These are phyloP conservation scores for Drosophila burlai DNA, from an alignment of 1,140 invertebrate species.

Conservation along the genomic window DNA sequence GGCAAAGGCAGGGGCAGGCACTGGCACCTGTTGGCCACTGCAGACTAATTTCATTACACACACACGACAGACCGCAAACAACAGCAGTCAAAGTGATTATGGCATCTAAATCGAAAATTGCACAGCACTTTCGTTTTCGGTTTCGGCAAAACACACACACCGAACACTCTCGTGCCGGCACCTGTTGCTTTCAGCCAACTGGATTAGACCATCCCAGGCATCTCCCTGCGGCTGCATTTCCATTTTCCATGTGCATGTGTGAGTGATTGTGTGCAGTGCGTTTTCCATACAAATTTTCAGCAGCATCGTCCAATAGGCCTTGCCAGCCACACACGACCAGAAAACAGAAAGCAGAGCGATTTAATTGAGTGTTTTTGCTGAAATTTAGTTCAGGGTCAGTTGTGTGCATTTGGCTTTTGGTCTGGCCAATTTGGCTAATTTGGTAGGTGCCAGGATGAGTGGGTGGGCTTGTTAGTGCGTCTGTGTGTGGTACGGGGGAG, in stretches of 20 bases:
- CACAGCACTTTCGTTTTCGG: constrained; percentile 72
- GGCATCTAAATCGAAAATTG: constrained; percentile 74
- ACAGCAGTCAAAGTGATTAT: constrained; percentile 48
- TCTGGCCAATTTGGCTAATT: constrained; percentile 68
- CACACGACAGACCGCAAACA: constrained; percentile 54
- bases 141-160: constrained; percentile 9
- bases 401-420: constrained; percentile 61
- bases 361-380: constrained; percentile 68
- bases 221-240: constrained; percentile 24
- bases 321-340: constrained; percentile 22
- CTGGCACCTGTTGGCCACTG: constrained; percentile 59
- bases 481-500: constrained; percentile 4
- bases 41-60: constrained; percentile 71
- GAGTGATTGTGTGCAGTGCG: constrained; percentile 25
- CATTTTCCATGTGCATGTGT: constrained; percentile 20
- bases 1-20: constrained; percentile 1
- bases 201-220: constrained; percentile 60
- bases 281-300: constrained; percentile 62
- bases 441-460: constrained; percentile 25
- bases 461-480: constrained; percentile 12
- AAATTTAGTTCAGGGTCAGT: constrained; percentile 79
- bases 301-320: constrained; percentile 49
- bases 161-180: constrained; percentile 9
- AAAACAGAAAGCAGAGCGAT: constrained; percentile 28
- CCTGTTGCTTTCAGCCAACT: constrained; percentile 68